Conservation (phyloP, 2,113 vertebrate genomes). For the Chaenocephalus aceratus region DNA sequence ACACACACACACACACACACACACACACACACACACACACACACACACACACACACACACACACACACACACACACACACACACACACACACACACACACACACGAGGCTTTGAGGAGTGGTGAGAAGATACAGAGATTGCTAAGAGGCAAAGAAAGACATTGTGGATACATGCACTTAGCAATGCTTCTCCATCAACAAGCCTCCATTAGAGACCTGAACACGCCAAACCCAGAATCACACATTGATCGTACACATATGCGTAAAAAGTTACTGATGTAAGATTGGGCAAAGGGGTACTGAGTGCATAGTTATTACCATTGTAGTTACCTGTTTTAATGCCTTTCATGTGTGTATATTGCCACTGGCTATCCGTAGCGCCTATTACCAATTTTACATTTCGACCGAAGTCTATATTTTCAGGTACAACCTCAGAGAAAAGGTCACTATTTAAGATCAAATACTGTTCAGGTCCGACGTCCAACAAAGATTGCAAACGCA, state of each 20-base stretch:
- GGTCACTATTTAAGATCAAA: conserved; percentile 12
- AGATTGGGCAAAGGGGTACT: conserved; percentile 36
- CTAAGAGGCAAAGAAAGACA: no score
- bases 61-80: conserved; percentile 25
- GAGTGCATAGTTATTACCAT: conserved; percentile 41
- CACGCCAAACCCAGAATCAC: conserved; percentile 58
- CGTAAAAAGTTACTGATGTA: conserved; percentile 46
- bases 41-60: no score
- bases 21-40: no score
- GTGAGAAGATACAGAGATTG: no score
- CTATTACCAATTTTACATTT: conserved; percentile 28
- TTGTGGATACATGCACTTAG: conserved; percentile 72
- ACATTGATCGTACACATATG: conserved; percentile 50
- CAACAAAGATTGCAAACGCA: neutral
- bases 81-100: conserved; percentile 44
- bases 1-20: conserved; percentile 23
- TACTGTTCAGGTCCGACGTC: conserved; percentile 11
- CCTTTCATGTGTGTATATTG: conserved; percentile 31
- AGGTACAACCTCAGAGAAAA: conserved; percentile 3
- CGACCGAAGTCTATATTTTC: conserved; percentile 21
- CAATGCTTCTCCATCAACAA: conserved; percentile 66
- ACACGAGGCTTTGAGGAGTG: neutral
- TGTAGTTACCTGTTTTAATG: conserved; percentile 29
- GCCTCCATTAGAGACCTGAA: conserved; percentile 72
- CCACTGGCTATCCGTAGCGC: neutral